These are phyloP conservation scores for Muntiacus muntjak DNA, from an alignment of 2,113 vertebrate species.

Conservation along the genomic window DNA sequence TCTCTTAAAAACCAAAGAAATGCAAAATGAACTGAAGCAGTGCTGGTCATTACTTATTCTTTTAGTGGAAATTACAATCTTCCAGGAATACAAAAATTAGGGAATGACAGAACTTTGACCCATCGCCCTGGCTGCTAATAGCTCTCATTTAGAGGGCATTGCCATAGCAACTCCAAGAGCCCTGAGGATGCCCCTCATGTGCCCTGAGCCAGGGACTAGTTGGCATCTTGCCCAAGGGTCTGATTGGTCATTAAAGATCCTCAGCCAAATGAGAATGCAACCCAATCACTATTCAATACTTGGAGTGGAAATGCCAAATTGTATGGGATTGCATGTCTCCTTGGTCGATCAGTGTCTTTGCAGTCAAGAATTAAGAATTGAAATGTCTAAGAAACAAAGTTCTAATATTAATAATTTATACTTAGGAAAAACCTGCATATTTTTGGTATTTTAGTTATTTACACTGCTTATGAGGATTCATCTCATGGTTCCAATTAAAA, in stretches of 20 bases:
- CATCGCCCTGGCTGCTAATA: background rate
- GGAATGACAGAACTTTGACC: background rate
- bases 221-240: background rate
- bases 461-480: background rate
- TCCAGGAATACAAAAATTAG: constrained; percentile 2
- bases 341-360: rapidly evolving
- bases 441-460: background rate
- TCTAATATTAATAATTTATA: background rate
- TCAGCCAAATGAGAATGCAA: background rate
- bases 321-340: background rate
- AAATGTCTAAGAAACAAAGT: background rate
- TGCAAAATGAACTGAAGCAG: background rate
- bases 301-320: background rate
- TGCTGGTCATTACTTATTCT: background rate
- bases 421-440: background rate
- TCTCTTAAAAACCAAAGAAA: constrained; percentile 13
- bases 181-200: background rate
- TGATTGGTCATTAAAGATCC: background rate
- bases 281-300: background rate
- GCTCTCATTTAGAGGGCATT: background rate
- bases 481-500: background rate
- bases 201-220: background rate
- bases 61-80: background rate
- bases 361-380: background rate
- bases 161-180: background rate